Base-by-base conservation (phyloP, 2,888 invertebrate genomes). In the Yponomeuta evonymella region DNA sequence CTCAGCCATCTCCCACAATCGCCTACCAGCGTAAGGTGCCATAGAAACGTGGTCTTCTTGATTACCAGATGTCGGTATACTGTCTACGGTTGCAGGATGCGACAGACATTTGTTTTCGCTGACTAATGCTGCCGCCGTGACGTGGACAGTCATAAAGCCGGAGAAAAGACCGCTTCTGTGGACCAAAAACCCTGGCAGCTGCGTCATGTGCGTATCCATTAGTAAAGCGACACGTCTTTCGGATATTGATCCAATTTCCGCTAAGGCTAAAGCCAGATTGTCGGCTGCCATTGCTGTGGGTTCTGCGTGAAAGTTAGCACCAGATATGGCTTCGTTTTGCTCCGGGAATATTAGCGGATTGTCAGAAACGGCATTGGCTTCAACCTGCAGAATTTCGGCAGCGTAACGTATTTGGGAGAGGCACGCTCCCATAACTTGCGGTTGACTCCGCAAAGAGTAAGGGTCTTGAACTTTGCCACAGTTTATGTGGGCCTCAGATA, bases 31-130 rank as follows among this genome's bases (percentile, higher is more conserved):
- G 33, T 62, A 43, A 23, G 71, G 62, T 30, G 71, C 71, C 71
- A 71, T 71, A 2, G 71, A 71, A 2, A 71, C 71, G 51, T 71
- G 71, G 30, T 71, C 71, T n/a, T 71, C 71, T 33, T 71, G 71
- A 33, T 71, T 71, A 11, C 62, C 71, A 5, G 71, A 71, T 15
- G 71, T 71, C n/a, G 71, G 71, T 58, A 71, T 71, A 64, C 68
- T 71, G 36, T 71, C 71, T 12, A 71, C 68, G 30, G 67, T 68
- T 43, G 43, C 11, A 9, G 71, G 71, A 69, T 68, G 63, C 4
- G 71, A 67, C 29, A 71, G 30, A 4, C 23, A 43, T 23, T 71
- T 71, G 48, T 71, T 71, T 48, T 71, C 71, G 58, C 71, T 71
- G 29, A 64, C 71, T 12, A 71, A 29, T 2, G 71, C 71, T 12